Evolutionary conservation across 1,140 invertebrate species (phyloP).

Genomic region (Polypedilum pembai): DNA sequence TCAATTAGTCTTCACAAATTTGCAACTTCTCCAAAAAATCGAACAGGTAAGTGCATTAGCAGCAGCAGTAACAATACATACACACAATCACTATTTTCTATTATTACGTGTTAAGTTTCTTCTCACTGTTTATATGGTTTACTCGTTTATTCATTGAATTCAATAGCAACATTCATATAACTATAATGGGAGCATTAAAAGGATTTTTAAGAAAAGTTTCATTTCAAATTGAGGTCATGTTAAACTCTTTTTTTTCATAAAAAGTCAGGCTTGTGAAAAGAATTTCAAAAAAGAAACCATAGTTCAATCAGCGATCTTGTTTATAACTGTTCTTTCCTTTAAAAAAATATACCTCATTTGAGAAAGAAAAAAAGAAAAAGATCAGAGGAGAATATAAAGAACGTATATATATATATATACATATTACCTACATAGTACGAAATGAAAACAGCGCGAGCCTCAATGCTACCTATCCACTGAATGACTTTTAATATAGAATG

Average conservation of each 20-base stretch:
- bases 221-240: not conserved
- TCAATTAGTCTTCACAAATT: constrained; percentile 6
- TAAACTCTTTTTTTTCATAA: not conserved
- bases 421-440: not conserved
- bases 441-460: not conserved
- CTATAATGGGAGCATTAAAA: not conserved
- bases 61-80: not conserved
- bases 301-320: not conserved
- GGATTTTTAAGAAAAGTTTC: constrained; percentile 11
- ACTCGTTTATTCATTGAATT: not conserved
- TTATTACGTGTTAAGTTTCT: constrained; percentile 13
- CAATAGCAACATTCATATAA: not conserved
- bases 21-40: constrained; percentile 17
- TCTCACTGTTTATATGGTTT: too few relatives aligned
- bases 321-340: constrained; percentile 13
- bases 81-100: not conserved
- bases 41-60: not conserved
- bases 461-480: not conserved
- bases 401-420: not conserved
- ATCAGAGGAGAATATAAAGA: too few relatives aligned
- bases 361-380: not conserved
- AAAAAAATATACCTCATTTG: constrained; percentile 18
- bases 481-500: constrained; percentile 1
- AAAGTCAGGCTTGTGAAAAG: not conserved
- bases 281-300: constrained; percentile 1